Conservation (phyloP, 2,888 invertebrate species). For the Troglohyphantes excavatus region DNA sequence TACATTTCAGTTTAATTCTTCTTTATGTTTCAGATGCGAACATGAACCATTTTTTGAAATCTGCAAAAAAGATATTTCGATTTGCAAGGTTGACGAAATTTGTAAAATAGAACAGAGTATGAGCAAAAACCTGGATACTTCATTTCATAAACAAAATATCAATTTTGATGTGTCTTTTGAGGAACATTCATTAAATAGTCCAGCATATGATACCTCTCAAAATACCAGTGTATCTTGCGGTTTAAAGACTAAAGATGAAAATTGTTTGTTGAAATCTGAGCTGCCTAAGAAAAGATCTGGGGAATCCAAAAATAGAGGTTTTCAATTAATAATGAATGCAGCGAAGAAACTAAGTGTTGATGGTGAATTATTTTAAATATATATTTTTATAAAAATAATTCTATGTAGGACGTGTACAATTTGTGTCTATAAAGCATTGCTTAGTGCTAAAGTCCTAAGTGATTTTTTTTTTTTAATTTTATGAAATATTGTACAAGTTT, state of each 20-base stretch:
- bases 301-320: conserved; percentile 23
- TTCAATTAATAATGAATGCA: conserved; percentile 51
- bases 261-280: neutral
- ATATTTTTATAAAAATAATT: neutral
- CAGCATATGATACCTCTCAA: neutral
- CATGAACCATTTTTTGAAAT: neutral
- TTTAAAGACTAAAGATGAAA: neutral
- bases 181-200: neutral
- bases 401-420: neutral
- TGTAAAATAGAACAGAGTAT: neutral
- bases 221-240: neutral
- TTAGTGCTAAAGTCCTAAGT: too few species aligned
- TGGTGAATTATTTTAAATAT: neutral
- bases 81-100: neutral
- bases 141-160: neutral
- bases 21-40: neutral
- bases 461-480: too few species aligned
- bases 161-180: conserved; percentile 6
- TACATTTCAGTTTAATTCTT: too few species aligned
- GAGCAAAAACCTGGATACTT: neutral
- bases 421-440: too few species aligned
- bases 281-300: neutral
- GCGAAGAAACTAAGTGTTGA: conserved; percentile 27
- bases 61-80: neutral
- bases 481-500: too few species aligned